phyloP scores from a whole-genome alignment of 2,888 invertebrate genomes.

The Clusia tigrina region DNA sequence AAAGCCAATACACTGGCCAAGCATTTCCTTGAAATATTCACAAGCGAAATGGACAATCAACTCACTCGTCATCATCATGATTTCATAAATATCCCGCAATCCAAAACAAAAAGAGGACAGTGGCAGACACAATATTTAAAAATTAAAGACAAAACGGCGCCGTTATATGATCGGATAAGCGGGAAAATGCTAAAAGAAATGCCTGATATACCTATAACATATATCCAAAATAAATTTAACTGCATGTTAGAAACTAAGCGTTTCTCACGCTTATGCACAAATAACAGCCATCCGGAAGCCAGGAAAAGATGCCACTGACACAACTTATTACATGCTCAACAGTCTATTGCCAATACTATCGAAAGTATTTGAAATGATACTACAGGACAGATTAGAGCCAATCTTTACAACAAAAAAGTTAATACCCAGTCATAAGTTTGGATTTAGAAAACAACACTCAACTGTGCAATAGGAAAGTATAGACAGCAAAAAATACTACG shows the following conservation, averaged over 20 bases:
- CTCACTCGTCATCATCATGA: neutral
- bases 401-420: neutral
- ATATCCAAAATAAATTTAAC: too few species aligned
- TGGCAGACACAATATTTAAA: neutral
- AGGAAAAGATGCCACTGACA: neutral
- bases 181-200: neutral
- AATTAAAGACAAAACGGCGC: neutral
- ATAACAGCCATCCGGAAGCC: too few species aligned
- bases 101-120: neutral
- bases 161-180: neutral
- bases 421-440: neutral
- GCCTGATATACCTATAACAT: neutral
- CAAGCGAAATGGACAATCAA: neutral
- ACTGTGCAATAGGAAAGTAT: neutral
- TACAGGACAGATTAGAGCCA: neutral
- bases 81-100: neutral
- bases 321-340: neutral
- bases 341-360: neutral
- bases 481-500: neutral
- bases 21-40: neutral
- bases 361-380: neutral
- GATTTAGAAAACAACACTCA: neutral
- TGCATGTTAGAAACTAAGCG: too few species aligned
- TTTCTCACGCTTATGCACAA: too few species aligned
- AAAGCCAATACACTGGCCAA: neutral